Evolutionary conservation across 1,140 invertebrate genomes (phyloP).

Genomic region (Teleogryllus occipitalis): DNA sequence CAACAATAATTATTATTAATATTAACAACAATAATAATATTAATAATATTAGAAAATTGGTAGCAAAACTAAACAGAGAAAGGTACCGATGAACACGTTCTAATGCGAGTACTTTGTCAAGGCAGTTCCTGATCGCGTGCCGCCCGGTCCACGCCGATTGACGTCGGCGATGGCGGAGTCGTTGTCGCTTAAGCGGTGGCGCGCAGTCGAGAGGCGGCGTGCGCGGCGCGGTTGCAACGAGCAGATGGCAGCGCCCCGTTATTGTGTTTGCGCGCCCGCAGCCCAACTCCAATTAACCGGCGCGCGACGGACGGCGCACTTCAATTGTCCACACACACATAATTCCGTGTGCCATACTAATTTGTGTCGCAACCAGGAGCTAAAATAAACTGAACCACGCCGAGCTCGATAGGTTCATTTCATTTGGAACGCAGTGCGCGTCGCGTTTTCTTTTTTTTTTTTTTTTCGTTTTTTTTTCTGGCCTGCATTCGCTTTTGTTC

Average conservation of each 20-base stretch:
- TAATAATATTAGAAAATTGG: no score
- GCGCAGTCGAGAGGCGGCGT: background rate
- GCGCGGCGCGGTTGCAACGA: no score
- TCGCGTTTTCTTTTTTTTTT: background rate
- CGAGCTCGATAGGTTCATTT: background rate
- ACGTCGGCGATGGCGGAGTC: background rate
- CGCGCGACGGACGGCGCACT: background rate
- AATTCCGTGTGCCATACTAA: background rate
- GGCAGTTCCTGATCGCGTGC: background rate
- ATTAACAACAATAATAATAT: no score
- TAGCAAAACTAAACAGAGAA: no score
- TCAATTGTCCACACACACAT: background rate
- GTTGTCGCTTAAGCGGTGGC: background rate
- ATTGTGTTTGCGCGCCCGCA: background rate
- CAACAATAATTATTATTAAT: no score
- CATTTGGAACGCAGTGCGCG: background rate
- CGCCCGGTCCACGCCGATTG: no score
- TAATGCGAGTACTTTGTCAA: no score
- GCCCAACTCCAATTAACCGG: background rate
- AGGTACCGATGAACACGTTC: no score
- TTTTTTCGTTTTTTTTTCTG: background rate
- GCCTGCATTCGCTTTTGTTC: background rate
- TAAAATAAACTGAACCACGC: background rate
- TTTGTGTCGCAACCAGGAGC: background rate
- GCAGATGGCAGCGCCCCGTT: no score